Conservation (phyloP, 2,113 vertebrate genomes). For the Guaruba guarouba region DNA sequence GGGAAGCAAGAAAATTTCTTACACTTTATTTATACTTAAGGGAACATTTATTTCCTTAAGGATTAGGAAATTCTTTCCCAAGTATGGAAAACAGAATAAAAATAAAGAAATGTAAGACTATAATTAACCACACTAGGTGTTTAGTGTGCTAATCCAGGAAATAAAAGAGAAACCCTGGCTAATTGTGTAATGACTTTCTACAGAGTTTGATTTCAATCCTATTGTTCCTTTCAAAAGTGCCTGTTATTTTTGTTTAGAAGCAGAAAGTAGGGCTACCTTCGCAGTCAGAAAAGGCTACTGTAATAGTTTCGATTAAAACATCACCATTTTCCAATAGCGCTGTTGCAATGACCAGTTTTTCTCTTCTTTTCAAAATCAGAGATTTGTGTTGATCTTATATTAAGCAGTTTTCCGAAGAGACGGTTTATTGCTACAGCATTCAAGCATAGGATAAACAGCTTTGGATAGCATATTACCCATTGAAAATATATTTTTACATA, state of each 20-base stretch:
- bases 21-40: not conserved
- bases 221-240: not conserved
- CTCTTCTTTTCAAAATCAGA: not conserved
- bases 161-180: not conserved
- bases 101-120: not conserved
- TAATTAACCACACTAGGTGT: not conserved
- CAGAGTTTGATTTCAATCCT: not conserved
- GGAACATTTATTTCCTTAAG: not conserved
- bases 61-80: not conserved
- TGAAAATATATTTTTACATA: not conserved
- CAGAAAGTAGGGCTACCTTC: not conserved
- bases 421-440: not conserved
- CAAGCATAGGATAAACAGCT: not conserved
- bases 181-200: not conserved
- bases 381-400: not conserved
- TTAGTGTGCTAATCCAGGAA: constrained; percentile 1
- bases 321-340: not conserved
- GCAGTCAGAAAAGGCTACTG: not conserved
- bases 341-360: not conserved
- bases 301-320: not conserved
- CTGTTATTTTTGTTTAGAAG: not conserved
- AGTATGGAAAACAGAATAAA: not conserved
- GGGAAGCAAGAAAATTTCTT: not conserved
- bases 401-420: not conserved
- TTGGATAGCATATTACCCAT: not conserved